Evolutionary conservation across 2,797 vertebrate species (phyloP).

Genomic region (Trachops cirrhosus): DNA sequence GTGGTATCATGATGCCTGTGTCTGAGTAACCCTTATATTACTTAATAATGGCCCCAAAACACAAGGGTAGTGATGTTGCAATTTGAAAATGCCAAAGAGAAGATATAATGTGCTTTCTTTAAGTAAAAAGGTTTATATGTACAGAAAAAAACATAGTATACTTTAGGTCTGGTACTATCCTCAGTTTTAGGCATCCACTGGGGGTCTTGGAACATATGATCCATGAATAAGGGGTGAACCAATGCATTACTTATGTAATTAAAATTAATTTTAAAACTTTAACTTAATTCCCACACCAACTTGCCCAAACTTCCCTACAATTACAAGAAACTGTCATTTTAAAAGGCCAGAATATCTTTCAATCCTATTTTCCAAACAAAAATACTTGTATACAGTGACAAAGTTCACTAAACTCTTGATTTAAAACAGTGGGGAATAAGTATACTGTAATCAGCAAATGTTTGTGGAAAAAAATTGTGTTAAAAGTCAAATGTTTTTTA

Average conservation of each 20-base stretch:
- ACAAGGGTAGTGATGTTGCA: neutral
- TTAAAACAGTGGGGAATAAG: neutral
- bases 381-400: neutral
- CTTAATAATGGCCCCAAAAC: neutral
- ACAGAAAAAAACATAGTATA: neutral
- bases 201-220: neutral
- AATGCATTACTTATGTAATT: neutral
- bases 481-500: neutral
- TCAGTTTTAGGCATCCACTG: neutral
- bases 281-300: neutral
- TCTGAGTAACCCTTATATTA: neutral
- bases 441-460: neutral
- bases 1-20: neutral
- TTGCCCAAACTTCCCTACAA: neutral
- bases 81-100: neutral
- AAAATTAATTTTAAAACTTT: neutral
- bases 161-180: neutral
- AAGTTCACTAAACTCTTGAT: neutral
- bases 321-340: neutral
- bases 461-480: neutral
- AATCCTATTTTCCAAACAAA: neutral
- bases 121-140: neutral
- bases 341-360: neutral
- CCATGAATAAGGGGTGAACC: neutral
- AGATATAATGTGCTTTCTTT: neutral